Evolutionary conservation across 2,888 invertebrate genomes (phyloP).

Genomic region (Lithophane ornitopus): DNA sequence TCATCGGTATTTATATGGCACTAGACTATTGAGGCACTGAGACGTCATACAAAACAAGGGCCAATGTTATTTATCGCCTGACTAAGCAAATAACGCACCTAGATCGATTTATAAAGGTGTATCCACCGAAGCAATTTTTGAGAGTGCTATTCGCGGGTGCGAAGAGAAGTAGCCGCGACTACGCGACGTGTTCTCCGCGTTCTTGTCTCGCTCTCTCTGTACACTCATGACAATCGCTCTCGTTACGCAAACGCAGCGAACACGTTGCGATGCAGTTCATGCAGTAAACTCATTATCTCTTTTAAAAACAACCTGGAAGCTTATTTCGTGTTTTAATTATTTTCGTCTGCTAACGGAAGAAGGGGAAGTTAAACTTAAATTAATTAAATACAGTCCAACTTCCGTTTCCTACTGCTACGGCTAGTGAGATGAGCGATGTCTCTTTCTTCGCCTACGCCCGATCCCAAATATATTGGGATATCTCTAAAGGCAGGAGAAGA

Average conservation of each 20-base stretch:
- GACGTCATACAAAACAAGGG: conserved; percentile 1
- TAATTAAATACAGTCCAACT: background rate
- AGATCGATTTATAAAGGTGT: background rate
- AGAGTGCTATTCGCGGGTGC: too few relatives aligned
- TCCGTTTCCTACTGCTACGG: background rate
- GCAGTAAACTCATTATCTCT: background rate
- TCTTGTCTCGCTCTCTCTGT: too few relatives aligned
- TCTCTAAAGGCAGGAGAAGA: background rate
- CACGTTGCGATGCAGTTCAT: background rate
- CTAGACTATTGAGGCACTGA: background rate
- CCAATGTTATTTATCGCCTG: background rate
- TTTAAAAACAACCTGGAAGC: background rate
- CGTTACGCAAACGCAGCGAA: too few relatives aligned
- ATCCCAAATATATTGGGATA: background rate
- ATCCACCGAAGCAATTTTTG: too few relatives aligned
- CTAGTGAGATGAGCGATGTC: background rate
- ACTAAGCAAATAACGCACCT: conserved; percentile 6
- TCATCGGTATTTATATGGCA: conserved; percentile 17
- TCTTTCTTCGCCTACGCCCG: too few relatives aligned
- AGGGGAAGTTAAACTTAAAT: too few relatives aligned
- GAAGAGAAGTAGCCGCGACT: too few relatives aligned
- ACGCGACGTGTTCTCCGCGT: too few relatives aligned
- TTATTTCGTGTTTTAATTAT: background rate
- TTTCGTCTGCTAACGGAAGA: too few relatives aligned
- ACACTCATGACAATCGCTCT: too few relatives aligned